Evolutionary conservation across 2,113 vertebrate species (phyloP), one percentile per base, ranked within the genome.

Genomic region (Chiloscyllium plagiosum): DNA sequence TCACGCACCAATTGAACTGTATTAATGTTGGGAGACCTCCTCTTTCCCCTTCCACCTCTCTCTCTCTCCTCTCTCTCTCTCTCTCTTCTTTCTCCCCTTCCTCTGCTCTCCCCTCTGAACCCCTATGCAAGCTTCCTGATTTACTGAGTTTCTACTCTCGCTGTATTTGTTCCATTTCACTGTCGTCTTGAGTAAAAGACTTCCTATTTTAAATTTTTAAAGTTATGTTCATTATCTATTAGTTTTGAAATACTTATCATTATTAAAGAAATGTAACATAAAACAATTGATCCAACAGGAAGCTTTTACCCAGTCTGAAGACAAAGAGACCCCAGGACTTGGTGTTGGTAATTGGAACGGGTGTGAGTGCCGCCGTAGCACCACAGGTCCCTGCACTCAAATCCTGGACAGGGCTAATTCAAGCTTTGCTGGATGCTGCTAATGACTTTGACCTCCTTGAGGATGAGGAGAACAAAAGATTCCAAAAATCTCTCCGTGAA

Each of bases 331-430:
- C 99, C 96, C 98, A 95, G 0, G 99, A 99, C 94, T 98, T 99
- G 0, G 99, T 99, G 65, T 96, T 99, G 97, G 99, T 99, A 96
- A 99, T 99, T 0, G 99, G 99, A 94, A 99, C 99, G 0, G 99
- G 99, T 96, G 98, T 99, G 12, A 99, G 99, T 95, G 98, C 99
- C 0, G 99, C 99, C 0, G 99, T 99, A 6, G 99, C 99, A 8
- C 99, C 99, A 1, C 98, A 99, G 96, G 99, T 99, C 42, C 99
- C 99, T 0, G 99, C 98, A 0, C 97, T 99, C 26, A 98, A 99
- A 15, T 99, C 99, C 83, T 99, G 99, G 99, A 99, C 99, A 95
- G 99, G 99, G 8, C 97, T 99, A 68, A 99, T 99, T 96, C 99
- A 99, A 97, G 99, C 99, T 66, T 96, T 99, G 37, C 97, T 99